Evolutionary conservation across 2,888 invertebrate species (phyloP), one percentile per base, ranked within the genome.

Genomic region (Adela reaumurella): DNA sequence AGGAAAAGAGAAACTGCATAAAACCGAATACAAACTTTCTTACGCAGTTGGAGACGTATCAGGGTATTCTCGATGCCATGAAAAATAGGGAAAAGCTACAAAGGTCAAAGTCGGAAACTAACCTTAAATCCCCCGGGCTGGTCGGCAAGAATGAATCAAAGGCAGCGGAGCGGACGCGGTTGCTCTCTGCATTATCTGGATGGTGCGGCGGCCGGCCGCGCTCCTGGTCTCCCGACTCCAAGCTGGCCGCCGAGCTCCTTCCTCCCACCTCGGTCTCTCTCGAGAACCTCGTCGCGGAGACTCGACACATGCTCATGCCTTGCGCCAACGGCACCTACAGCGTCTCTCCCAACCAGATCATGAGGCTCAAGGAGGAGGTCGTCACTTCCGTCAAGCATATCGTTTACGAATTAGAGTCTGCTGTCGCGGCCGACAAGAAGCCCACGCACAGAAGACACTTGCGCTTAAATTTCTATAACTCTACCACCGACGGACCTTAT

Each of bases 21-120:
- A 95, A 96, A 67, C 99, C 99, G 10, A 99, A 99, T 74, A 88
- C 87, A 47, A 96, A 93, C 62, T 99, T 99, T 77, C 82, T 96
- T 59, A 84, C 88, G 59, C 98, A 99, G 70, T 81, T 99, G 58
- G 93, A 94, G 74, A 97, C 93, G 11, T 99, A 98, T 70, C 90
- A 95, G 74, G 97, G 94, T 52, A 97, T 97, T 63, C 81, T 98
- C 57, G 94, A 93, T 65, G 98, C 98, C 14, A 96, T 95, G 89
- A 94, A 94, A 69, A 95, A 96, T 65, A 90, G 93, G 61, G 94
- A 95, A 64, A 94, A 90, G 68, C 74, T 94, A 58, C 96, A 93
- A 74, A 83, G 95, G 55, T 94, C 94, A 50, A 94, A 95, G 76
- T 96, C 95, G 52, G 94, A 94, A 70, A 94, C 93, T 46, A 93